Evolutionary conservation across 1,140 invertebrate genomes (phyloP).

Genomic region (Pseudomyrmex cubaensis): DNA sequence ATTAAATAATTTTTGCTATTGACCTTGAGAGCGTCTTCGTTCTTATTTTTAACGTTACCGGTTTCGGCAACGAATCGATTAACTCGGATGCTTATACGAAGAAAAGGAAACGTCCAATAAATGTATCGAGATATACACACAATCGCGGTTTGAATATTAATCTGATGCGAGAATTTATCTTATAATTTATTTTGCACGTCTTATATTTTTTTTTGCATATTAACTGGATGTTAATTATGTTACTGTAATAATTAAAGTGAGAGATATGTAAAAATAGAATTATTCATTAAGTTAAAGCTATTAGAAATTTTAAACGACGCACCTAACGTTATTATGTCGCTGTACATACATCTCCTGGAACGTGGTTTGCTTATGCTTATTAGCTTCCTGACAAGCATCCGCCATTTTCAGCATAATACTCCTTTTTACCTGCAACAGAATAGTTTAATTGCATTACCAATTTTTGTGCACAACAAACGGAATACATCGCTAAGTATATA

Average conservation of each 20-base stretch:
- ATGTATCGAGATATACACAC: not conserved
- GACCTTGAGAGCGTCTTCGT: not conserved
- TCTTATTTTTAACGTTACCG: conserved; percentile 43
- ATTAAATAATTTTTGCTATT: conserved; percentile 40
- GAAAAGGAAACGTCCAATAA: not conserved
- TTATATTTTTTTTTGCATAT: no score
- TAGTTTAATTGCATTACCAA: not conserved
- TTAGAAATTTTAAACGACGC: conserved; percentile 63
- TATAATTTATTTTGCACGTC: not conserved
- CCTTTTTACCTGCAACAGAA: conserved; percentile 91
- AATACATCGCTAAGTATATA: not conserved
- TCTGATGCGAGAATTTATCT: not conserved
- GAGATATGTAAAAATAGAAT: no score
- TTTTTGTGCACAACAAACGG: not conserved
- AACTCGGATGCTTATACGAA: not conserved
- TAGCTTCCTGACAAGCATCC: conserved; percentile 91
- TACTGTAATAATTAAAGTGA: no score
- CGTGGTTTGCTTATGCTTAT: conserved; percentile 89
- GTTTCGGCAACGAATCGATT: conserved; percentile 2
- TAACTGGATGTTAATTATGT: no score
- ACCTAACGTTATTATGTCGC: conserved; percentile 98
- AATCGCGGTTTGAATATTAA: conserved; percentile 4
- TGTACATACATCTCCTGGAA: conserved; percentile 99
- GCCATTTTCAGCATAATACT: conserved; percentile 97
- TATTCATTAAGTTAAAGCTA: not conserved